phyloP scores from a whole-genome alignment of 1,140 invertebrate species.

The Nasonia vitripennis region DNA sequence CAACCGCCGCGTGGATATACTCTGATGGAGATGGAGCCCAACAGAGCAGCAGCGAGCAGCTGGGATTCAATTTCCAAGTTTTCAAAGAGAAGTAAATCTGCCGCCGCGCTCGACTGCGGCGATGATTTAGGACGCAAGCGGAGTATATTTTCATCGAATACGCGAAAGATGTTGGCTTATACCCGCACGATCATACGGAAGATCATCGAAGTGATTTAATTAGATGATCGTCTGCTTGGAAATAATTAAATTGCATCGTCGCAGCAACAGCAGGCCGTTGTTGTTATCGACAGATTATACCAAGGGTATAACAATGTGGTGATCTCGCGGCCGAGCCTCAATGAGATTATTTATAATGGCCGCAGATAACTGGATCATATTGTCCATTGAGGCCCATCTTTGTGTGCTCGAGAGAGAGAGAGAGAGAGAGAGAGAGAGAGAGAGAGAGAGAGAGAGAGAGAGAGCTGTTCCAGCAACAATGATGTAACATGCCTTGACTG shows the following conservation, averaged over 20 bases:
- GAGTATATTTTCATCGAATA: neutral
- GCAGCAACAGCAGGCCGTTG: neutral
- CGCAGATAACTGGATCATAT: neutral
- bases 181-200: too few species aligned
- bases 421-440: too few species aligned
- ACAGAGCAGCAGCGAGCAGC: neutral
- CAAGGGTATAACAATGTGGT: neutral
- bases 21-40: slow-evolving; percentile 13
- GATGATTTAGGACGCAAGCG: neutral
- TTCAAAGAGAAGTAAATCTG: slow-evolving; percentile 13
- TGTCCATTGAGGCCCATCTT: neutral
- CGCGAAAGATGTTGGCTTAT: neutral
- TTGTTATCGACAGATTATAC: neutral
- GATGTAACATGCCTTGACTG: neutral
- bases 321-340: neutral
- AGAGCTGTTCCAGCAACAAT: too few species aligned
- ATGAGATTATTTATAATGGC: neutral
- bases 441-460: too few species aligned
- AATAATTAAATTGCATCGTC: too few species aligned
- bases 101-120: neutral
- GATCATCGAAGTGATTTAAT: too few species aligned
- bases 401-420: neutral
- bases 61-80: slow-evolving; percentile 23
- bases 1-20: neutral
- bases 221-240: too few species aligned